phyloP scores from a whole-genome alignment of 2,888 invertebrate genomes.

The Polyploca ridens region DNA sequence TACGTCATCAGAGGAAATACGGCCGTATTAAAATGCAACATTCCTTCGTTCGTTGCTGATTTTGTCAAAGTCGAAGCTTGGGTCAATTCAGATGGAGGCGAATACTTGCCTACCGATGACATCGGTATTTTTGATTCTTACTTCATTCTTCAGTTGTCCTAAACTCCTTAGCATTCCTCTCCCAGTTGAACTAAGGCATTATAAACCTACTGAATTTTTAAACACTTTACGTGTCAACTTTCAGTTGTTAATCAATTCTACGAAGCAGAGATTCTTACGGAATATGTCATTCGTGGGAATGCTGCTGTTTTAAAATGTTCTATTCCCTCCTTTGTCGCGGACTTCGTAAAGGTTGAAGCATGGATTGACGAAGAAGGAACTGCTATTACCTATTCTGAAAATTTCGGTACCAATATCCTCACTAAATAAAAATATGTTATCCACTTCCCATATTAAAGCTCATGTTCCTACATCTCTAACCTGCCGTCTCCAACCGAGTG shows the following conservation, averaged over 20 bases:
- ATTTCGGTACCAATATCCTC: slow-evolving; percentile 87
- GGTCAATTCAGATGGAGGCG: slow-evolving; percentile 87
- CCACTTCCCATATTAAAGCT: slow-evolving; percentile 56
- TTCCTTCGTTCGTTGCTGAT: slow-evolving; percentile 95
- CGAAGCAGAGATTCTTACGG: slow-evolving; percentile 94
- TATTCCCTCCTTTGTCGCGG: slow-evolving; percentile 95
- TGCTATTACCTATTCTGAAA: slow-evolving; percentile 87
- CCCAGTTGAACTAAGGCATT: neutral
- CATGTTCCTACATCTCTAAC: slow-evolving; percentile 59
- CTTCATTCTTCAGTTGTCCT: slow-evolving; percentile 22
- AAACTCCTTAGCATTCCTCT: neutral
- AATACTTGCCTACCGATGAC: slow-evolving; percentile 88
- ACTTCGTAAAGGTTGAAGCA: slow-evolving; percentile 95
- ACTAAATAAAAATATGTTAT: slow-evolving; percentile 51
- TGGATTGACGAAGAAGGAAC: slow-evolving; percentile 89
- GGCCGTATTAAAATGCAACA: slow-evolving; percentile 94
- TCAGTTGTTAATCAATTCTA: slow-evolving; percentile 93
- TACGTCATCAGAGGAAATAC: slow-evolving; percentile 95
- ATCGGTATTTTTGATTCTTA: slow-evolving; percentile 86
- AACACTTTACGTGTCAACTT: slow-evolving; percentile 36
- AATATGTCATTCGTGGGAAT: slow-evolving; percentile 95
- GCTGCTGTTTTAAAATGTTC: slow-evolving; percentile 95
- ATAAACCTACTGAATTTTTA: neutral
- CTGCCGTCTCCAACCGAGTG: slow-evolving; percentile 54
- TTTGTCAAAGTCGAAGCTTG: slow-evolving; percentile 95